These are phyloP conservation scores for Abrostola triplasia DNA, from an alignment of 2,888 invertebrate genomes.

Conservation along the genomic window DNA sequence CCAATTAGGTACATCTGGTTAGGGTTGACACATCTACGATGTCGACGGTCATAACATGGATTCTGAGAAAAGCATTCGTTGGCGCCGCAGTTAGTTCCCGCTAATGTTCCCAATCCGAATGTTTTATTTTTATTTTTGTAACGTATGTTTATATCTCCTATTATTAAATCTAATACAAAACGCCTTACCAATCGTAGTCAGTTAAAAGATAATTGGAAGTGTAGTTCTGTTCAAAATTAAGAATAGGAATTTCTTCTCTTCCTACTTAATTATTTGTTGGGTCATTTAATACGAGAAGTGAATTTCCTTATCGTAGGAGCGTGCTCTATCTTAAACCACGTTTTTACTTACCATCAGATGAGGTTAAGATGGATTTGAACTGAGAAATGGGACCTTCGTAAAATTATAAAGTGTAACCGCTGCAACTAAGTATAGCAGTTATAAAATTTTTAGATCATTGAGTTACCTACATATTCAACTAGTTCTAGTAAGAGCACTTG, in stretches of 20 bases:
- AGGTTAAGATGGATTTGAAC: background rate
- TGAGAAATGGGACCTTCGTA: background rate
- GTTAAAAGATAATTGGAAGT: no score
- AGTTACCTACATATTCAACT: background rate
- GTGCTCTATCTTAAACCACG: background rate
- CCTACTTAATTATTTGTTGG: background rate
- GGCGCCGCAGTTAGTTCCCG: background rate
- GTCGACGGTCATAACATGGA: background rate
- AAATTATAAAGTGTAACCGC: no score
- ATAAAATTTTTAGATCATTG: no score
- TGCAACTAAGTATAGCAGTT: no score
- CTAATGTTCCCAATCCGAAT: background rate
- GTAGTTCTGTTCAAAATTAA: background rate
- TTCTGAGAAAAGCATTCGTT: background rate
- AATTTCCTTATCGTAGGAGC: background rate
- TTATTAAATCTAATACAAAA: no score
- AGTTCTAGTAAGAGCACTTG: no score
- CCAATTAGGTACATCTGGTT: slow-evolving; percentile 56
- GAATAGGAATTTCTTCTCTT: background rate
- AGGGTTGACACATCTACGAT: slow-evolving; percentile 48
- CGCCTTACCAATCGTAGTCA: no score
- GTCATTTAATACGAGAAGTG: background rate
- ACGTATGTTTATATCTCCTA: no score
- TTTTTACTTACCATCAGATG: background rate
- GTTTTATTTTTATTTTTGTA: no score